phyloP scores from a whole-genome alignment of 2,888 invertebrate genomes.

The Ormyrus thymus region DNA sequence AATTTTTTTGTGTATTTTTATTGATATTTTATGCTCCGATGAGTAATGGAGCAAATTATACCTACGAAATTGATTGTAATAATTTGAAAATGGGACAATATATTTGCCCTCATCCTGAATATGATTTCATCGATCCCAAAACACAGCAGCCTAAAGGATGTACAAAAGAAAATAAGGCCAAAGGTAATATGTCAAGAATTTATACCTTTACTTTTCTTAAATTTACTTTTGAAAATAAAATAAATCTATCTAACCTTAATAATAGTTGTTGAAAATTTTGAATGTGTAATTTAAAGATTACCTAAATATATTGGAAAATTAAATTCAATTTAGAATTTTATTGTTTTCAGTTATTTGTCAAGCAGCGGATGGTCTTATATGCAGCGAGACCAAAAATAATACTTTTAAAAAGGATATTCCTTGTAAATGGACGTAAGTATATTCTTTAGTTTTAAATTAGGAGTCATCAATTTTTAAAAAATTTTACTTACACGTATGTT shows the following conservation, averaged over 20 bases:
- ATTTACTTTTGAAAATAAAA: background rate
- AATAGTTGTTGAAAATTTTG: background rate
- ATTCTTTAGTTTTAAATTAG: constrained; percentile 8
- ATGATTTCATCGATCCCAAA: constrained; percentile 86
- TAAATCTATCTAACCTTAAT: constrained; percentile 32
- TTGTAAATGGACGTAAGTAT: constrained; percentile 95
- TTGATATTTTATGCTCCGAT: constrained; percentile 59
- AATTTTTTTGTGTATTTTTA: constrained; percentile 56
- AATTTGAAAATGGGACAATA: constrained; percentile 87
- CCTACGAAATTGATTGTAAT: constrained; percentile 80
- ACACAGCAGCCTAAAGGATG: constrained; percentile 93
- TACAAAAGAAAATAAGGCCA: constrained; percentile 85
- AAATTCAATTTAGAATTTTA: background rate
- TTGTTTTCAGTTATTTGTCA: constrained; percentile 83
- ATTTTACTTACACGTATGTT: background rate
- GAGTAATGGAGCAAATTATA: constrained; percentile 62
- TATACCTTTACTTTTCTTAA: constrained; percentile 22
- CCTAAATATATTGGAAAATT: background rate
- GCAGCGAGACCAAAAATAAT: constrained; percentile 86
- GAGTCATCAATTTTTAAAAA: background rate
- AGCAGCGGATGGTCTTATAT: constrained; percentile 88
- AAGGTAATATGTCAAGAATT: constrained; percentile 77
- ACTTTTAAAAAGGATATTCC: constrained; percentile 89
- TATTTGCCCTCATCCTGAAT: constrained; percentile 87
- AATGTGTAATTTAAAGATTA: background rate